A percentile compares a stretch with the other conserved stretches of the same genome.
phyloP scores from a whole-genome alignment of 1,140 invertebrate genomes.

The Drosophila leontia region DNA sequence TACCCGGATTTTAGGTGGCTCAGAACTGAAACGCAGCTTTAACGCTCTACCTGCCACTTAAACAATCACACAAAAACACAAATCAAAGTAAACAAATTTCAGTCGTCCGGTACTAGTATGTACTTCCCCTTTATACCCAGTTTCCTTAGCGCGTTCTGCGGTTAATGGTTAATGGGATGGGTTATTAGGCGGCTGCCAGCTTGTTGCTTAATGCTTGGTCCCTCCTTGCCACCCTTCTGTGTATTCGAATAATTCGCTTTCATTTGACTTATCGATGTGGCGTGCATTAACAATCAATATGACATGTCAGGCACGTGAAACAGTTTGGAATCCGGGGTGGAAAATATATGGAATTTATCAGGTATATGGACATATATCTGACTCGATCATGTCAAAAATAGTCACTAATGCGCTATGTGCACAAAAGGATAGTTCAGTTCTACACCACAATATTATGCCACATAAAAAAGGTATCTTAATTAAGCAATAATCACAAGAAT shows the following conservation, averaged over 20 bases:
- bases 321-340: slow-evolving; percentile 11
- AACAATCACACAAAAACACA: slow-evolving; percentile 26
- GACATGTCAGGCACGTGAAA: slow-evolving; percentile 43
- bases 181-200: slow-evolving; percentile 29
- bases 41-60: slow-evolving; percentile 20
- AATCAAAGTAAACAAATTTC: slow-evolving; percentile 45
- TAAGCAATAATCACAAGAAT: not conserved
- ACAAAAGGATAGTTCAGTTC: not conserved
- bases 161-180: slow-evolving; percentile 30
- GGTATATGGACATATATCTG: slow-evolving; percentile 17
- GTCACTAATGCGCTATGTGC: slow-evolving; percentile 33
- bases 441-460: not conserved
- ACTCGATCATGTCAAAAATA: slow-evolving; percentile 30
- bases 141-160: not conserved
- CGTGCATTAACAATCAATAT: slow-evolving; percentile 80
- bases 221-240: not conserved
- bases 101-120: not conserved
- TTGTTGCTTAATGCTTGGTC: slow-evolving; percentile 44
- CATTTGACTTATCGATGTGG: slow-evolving; percentile 55
- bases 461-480: not conserved
- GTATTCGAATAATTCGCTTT: slow-evolving; percentile 18
- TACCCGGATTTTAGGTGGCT: not conserved
- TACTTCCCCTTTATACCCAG: not conserved
- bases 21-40: slow-evolving; percentile 5
- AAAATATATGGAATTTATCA: slow-evolving; percentile 1